Evolutionary conservation across 2,113 vertebrate genomes (phyloP).

Genomic region (Micronycteris hirsuta): DNA sequence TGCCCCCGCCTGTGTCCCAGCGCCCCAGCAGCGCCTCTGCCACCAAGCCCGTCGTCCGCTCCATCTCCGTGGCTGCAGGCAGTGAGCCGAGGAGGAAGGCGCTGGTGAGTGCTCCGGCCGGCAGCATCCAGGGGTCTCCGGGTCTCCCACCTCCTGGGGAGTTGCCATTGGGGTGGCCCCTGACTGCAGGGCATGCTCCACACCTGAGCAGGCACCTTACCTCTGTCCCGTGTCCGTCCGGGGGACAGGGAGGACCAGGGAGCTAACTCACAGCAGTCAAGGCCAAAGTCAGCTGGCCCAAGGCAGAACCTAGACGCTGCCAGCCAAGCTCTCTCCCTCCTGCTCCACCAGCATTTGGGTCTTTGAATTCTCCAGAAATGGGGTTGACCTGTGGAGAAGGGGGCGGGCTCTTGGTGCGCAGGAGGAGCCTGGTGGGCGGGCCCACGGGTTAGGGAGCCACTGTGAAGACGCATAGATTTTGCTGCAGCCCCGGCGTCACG

Average conservation of each 20-base stretch:
- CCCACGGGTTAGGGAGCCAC: too few relatives aligned
- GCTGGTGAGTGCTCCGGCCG: slow-evolving; percentile 79
- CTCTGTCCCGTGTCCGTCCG: accelerated
- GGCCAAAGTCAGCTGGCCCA: background rate
- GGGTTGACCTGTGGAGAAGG: background rate
- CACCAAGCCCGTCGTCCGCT: slow-evolving; percentile 84
- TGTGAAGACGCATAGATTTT: background rate
- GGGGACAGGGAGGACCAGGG: background rate
- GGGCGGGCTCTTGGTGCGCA: background rate
- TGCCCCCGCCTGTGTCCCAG: slow-evolving; percentile 80
- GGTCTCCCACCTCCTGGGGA: accelerated
- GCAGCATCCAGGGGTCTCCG: accelerated
- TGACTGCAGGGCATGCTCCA: background rate
- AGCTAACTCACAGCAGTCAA: background rate
- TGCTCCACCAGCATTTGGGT: too few relatives aligned
- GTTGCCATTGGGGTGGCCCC: accelerated
- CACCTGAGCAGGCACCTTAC: background rate
- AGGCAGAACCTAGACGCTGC: background rate
- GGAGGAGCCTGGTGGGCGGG: too few relatives aligned
- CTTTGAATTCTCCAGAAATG: too few relatives aligned
- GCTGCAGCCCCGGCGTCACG: accelerated
- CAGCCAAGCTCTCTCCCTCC: background rate
- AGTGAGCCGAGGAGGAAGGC: slow-evolving; percentile 83
- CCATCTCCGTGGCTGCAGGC: slow-evolving; percentile 82
- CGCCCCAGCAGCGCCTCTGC: slow-evolving; percentile 86